Base-by-base conservation (phyloP, 2,888 invertebrate species). In the Drosophila birchii region DNA sequence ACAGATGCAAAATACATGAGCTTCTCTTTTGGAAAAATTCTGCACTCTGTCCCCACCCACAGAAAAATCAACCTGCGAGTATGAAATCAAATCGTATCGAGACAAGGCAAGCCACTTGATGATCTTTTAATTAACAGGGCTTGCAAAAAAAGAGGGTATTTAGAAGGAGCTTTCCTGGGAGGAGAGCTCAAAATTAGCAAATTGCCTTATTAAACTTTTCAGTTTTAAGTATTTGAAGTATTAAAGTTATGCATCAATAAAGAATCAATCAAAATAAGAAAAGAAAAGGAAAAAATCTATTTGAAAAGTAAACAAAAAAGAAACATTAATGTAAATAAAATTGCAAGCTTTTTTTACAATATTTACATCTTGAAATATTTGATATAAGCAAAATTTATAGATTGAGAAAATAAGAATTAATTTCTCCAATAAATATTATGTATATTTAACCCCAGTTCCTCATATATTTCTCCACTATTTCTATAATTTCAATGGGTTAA, bases 91-190 rank as follows among this genome's bases (percentile, higher is more conserved):
- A 62, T 62, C 11, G 36, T 23, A 47, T 14, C 20, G 14, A 34
- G 34, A 20, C n/a, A 11, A 60, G n/a, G 12, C 20, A 4, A 14
- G 8, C 41, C 20, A 70, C 41, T 58, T 69, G 68, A 70, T 69
- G 58, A 38, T 70, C 43, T 44, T 59, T 69, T 69, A 38, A 76
- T 69, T 56, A 69, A 69, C 55, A 67, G 18, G 26, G 12, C 11
- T 9, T 23, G 41, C 29, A 58, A 36, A 38, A 7, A 16, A 14
- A 8, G 4, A 4, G 1, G 9, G 12, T n/a, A n/a, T 14, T 2
- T 36, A 16, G 14, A 18, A 18, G 32, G 14, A 29, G 29, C 6
- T 47, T 29, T 5, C 9, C 4, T 4, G 8, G 16, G 26, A 8
- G 1, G 11, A 18, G 14, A 32, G 6, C 7, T 18, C 1, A 2